Conservation (phyloP, 2,113 vertebrate species). For the Sphaerodactylus townsendi region DNA sequence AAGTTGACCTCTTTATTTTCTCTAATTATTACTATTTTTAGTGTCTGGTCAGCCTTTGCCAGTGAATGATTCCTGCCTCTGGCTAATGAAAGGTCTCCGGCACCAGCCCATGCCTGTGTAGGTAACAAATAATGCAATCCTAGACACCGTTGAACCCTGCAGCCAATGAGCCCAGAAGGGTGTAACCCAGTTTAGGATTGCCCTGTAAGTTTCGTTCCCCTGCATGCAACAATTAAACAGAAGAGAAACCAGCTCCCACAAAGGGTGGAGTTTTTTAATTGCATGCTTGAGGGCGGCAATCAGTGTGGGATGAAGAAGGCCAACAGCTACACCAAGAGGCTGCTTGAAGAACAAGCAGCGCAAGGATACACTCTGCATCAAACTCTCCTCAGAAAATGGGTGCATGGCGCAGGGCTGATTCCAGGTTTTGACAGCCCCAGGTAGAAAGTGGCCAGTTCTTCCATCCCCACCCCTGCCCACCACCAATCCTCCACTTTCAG, state of each 20-base stretch:
- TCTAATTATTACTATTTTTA: background rate
- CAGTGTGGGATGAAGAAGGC: background rate
- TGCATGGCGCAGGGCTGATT: too few relatives aligned
- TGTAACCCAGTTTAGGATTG: too few relatives aligned
- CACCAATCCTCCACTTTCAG: too few relatives aligned
- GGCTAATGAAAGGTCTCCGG: background rate
- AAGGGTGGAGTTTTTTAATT: background rate
- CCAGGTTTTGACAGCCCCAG: too few relatives aligned
- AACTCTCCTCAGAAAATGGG: too few relatives aligned
- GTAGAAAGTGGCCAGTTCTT: too few relatives aligned
- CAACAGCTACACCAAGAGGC: background rate
- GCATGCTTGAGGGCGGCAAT: background rate
- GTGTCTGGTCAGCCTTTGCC: background rate
- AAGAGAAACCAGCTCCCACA: background rate
- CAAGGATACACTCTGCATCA: background rate
- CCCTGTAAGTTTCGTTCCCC: accelerated
- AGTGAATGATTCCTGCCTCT: background rate
- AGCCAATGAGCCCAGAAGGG: too few relatives aligned
- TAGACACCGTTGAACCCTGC: too few relatives aligned
- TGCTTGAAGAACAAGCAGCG: background rate
- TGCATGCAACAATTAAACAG: background rate
- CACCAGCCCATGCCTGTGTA: background rate
- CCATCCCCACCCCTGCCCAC: too few relatives aligned
- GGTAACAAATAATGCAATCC: background rate
- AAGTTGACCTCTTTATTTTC: background rate